Evolutionary conservation across 2,888 invertebrate species (phyloP), one percentile per base, ranked within the genome.

Genomic region (Thereva nobilitata): DNA sequence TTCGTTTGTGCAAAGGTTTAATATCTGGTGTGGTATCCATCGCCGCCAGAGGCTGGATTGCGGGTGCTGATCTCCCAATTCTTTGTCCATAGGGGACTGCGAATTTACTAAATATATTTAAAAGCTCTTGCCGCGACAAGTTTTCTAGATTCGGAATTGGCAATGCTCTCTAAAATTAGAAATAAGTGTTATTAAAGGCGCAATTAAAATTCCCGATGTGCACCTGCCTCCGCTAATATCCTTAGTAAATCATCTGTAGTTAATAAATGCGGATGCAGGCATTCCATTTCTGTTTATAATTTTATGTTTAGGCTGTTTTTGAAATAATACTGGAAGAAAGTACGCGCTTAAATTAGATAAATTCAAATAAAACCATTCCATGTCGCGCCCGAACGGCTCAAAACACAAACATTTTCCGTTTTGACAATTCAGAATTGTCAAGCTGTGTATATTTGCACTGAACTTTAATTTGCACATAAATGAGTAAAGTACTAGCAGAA

Each of bases 31-130:
- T 6, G 3, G 12, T 10, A 2, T 49, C 59, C 7, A 10, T 4
- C 37, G n/a, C 4, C 5, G 12, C 2, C 4, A n/a, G 4, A 5
- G 5, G 10, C 5, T 47, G 23, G 40, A 8, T 12, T 35, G 10
- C 4, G 10, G 35, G 45, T 41, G 12, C 5, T 38, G 34, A 38
- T 3, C 34, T 53, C 64, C 10, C 44, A 55, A 0, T 42, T 49
- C 54, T 45, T 53, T 66, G 10, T n/a, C 37, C 38, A 23, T 75
- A 59, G 2, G 76, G 77, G n/a, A 75, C 64, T 5, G 72, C 74
- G 70, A 75, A 77, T 6, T 73, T 73, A 61, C 72, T 74, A 65
- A 74, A 76, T 50, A 77, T 71, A 54, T 72, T 71, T 4, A 73
- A 41, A 0, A 77, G 67, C 47, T 76, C 75, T 0, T 70, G 69